Evolutionary conservation across 1,140 invertebrate genomes (phyloP).

Genomic region (Geopemphigus sp.): DNA sequence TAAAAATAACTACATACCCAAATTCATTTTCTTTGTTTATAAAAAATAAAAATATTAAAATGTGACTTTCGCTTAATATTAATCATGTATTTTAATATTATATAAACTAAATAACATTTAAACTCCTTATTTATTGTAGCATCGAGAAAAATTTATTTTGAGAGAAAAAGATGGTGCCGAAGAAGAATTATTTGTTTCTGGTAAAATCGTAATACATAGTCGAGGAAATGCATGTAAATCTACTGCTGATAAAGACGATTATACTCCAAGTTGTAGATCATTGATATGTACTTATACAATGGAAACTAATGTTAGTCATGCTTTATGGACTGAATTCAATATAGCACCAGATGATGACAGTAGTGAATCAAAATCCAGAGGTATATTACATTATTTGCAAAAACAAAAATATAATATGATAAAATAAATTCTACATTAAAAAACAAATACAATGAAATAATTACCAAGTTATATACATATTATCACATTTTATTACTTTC

Average conservation of each 20-base stretch:
- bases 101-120: too few species aligned
- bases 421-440: too few species aligned
- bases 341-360: slow-evolving; percentile 26
- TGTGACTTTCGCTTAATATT: too few species aligned
- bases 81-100: too few species aligned
- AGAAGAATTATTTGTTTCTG: slow-evolving; percentile 86
- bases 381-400: too few species aligned
- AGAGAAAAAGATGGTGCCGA: slow-evolving; percentile 58
- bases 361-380: neutral
- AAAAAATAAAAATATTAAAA: too few species aligned
- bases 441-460: too few species aligned
- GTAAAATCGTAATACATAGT: slow-evolving; percentile 73
- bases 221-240: slow-evolving; percentile 54
- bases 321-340: slow-evolving; percentile 62
- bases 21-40: too few species aligned
- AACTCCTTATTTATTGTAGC: slow-evolving; percentile 52
- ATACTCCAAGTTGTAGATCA: slow-evolving; percentile 55
- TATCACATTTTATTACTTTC: neutral
- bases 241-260: slow-evolving; percentile 51
- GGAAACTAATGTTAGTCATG: slow-evolving; percentile 76
- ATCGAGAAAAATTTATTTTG: slow-evolving; percentile 54
- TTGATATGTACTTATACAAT: slow-evolving; percentile 74
- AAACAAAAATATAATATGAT: too few species aligned
- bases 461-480: too few species aligned
- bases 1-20: too few species aligned